Percentiles rank a stretch among this genome's conserved stretches.
Evolutionary conservation across 2,113 vertebrate genomes (phyloP).

Genomic region (Dipodomys stephensi): DNA sequence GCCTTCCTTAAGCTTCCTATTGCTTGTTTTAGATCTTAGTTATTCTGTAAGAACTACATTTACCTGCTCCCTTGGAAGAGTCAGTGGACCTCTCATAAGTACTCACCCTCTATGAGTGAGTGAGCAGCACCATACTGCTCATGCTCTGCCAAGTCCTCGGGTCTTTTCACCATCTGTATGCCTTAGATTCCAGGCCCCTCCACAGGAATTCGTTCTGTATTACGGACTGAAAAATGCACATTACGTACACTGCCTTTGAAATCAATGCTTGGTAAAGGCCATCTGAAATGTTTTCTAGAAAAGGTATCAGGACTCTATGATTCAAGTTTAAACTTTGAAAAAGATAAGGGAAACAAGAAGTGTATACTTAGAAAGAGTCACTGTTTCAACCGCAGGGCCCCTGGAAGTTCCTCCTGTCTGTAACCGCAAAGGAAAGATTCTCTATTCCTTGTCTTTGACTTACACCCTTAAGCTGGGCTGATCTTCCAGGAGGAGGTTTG

Average conservation of each 20-base stretch:
- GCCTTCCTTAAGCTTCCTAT: not conserved
- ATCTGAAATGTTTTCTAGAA: not conserved
- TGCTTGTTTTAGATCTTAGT: not conserved
- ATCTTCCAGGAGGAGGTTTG: not conserved
- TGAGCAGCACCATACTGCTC: not conserved
- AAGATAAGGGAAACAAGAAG: not conserved
- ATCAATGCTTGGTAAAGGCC: not conserved
- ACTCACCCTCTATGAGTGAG: not conserved
- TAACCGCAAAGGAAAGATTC: not conserved
- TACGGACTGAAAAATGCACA: not conserved
- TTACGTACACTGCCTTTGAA: not conserved
- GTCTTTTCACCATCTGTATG: not conserved
- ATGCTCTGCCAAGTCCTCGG: not conserved
- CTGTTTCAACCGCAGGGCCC: not conserved
- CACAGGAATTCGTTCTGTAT: not conserved
- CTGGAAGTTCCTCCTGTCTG: not conserved
- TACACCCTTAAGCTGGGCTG: not conserved
- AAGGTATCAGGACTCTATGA: not conserved
- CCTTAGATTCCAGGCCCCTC: not conserved
- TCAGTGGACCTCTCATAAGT: not conserved
- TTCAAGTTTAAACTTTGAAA: constrained; percentile 28
- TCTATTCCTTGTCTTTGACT: not conserved
- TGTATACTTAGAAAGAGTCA: not conserved
- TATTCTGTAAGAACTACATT: not conserved
- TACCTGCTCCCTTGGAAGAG: not conserved